A percentile compares a stretch with the other conserved stretches of the same genome.
These are phyloP conservation scores for Drosophila bifasciata DNA, from an alignment of 1,140 invertebrate species.

Conservation along the genomic window DNA sequence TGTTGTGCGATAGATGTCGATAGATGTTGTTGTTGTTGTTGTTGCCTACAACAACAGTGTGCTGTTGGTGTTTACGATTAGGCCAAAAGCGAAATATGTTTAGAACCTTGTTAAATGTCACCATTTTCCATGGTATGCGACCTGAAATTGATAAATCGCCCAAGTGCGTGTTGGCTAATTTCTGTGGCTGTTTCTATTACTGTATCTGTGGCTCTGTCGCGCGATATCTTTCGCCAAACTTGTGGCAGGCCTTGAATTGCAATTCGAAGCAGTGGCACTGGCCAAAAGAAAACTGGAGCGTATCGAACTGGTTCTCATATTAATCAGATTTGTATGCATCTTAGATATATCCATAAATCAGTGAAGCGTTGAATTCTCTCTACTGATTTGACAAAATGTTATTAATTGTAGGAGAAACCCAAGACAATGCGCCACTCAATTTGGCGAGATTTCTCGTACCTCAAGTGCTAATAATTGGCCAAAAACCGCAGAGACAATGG, in stretches of 20 bases:
- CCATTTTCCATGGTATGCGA: slow-evolving; percentile 64
- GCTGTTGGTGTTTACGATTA: slow-evolving; percentile 48
- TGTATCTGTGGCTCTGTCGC: slow-evolving; percentile 4
- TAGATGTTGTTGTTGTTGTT: slow-evolving; percentile 31
- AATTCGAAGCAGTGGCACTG: slow-evolving; percentile 52
- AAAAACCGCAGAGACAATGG: slow-evolving; percentile 65
- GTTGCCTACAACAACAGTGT: too few relatives aligned
- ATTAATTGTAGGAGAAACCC: slow-evolving; percentile 59
- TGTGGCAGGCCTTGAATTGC: slow-evolving; percentile 18
- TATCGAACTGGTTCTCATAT: slow-evolving; percentile 37
- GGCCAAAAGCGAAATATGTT: slow-evolving; percentile 69
- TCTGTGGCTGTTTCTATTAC: slow-evolving; percentile 4
- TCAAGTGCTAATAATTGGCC: slow-evolving; percentile 77
- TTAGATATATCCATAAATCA: slow-evolving; percentile 10
- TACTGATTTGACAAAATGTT: slow-evolving; percentile 76
- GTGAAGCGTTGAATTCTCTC: slow-evolving; percentile 4
- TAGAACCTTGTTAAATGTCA: slow-evolving; percentile 81
- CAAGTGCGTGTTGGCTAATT: slow-evolving; percentile 74
- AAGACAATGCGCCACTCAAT: slow-evolving; percentile 59
- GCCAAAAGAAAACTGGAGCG: slow-evolving; percentile 45
- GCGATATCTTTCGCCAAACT: slow-evolving; percentile 39
- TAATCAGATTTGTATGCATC: slow-evolving; percentile 25
- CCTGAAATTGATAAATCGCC: slow-evolving; percentile 79
- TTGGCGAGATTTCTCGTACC: slow-evolving; percentile 55
- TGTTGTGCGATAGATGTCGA: slow-evolving; percentile 19